Conservation (phyloP, 2,797 vertebrate species). For the Hapalemur alaotrensis region DNA sequence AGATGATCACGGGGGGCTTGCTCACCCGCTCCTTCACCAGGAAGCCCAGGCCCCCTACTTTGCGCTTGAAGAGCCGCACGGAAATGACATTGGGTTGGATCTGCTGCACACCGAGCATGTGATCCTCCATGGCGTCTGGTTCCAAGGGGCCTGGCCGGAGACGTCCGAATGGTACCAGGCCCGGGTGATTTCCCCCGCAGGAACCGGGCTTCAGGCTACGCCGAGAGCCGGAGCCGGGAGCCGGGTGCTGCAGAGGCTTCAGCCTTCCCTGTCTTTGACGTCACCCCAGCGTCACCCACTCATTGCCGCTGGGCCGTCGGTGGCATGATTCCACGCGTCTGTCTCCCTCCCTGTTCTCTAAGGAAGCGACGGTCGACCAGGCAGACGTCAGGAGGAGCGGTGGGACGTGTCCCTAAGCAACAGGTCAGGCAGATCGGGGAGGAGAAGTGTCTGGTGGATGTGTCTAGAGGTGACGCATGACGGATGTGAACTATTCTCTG, state of each 20-base stretch:
- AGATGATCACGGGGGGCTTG: slow-evolving; percentile 97
- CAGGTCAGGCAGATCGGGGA: neutral
- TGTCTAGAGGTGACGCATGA: slow-evolving; percentile 34
- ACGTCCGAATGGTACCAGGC: neutral
- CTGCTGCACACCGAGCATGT: slow-evolving; percentile 93
- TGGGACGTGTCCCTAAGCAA: slow-evolving; percentile 18
- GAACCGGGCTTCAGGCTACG: neutral
- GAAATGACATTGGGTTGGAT: slow-evolving; percentile 99
- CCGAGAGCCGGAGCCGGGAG: neutral
- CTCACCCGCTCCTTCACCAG: slow-evolving; percentile 96
- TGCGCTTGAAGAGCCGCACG: slow-evolving; percentile 96
- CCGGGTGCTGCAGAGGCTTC: neutral
- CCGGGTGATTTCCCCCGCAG: neutral
- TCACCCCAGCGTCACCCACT: slow-evolving; percentile 41
- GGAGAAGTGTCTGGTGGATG: slow-evolving; percentile 36
- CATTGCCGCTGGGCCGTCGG: slow-evolving; percentile 19
- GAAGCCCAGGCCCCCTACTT: slow-evolving; percentile 96
- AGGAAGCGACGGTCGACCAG: slow-evolving; percentile 13
- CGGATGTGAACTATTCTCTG: slow-evolving; percentile 51
- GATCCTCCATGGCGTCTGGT: slow-evolving; percentile 92
- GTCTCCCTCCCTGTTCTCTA: neutral
- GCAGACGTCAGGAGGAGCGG: neutral
- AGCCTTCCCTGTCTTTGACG: slow-evolving; percentile 48
- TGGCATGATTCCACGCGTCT: slow-evolving; percentile 69
- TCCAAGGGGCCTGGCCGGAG: slow-evolving; percentile 11